Conservation (phyloP, 2,797 vertebrate genomes). For the Psittacula derbiana region DNA sequence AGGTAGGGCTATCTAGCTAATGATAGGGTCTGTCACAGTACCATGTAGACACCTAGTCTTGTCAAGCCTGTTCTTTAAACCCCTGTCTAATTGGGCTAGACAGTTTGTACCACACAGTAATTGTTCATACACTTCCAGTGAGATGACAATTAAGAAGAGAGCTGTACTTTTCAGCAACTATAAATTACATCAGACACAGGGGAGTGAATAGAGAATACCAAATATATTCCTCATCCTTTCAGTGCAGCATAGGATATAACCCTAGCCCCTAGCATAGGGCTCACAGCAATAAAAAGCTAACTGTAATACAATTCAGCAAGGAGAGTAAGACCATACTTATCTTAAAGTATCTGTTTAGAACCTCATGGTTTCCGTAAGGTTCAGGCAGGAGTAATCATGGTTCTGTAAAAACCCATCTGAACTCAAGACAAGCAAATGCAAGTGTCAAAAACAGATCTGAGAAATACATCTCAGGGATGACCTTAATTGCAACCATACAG, state of each 20-base stretch:
- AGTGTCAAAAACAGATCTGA: background rate
- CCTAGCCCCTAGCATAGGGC: background rate
- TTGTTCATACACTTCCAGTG: constrained; percentile 37
- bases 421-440: background rate
- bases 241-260: background rate
- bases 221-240: background rate
- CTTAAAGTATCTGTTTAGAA: background rate
- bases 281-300: background rate
- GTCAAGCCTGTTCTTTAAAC: constrained; percentile 58
- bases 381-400: background rate
- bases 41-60: constrained; percentile 47
- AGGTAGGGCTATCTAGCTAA: constrained; percentile 51
- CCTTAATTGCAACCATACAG: background rate
- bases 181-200: background rate
- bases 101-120: constrained; percentile 37
- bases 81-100: constrained; percentile 47
- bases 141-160: constrained; percentile 39
- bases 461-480: background rate
- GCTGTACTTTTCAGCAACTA: constrained; percentile 37
- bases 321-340: background rate
- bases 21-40: constrained; percentile 37
- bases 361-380: background rate
- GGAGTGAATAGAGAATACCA: background rate
- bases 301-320: background rate
- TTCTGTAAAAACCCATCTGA: background rate